Percentiles rank a stretch among this genome's conserved stretches.
Evolutionary conservation across 2,797 vertebrate species (phyloP).

Genomic region (Leptoclinus maculatus): DNA sequence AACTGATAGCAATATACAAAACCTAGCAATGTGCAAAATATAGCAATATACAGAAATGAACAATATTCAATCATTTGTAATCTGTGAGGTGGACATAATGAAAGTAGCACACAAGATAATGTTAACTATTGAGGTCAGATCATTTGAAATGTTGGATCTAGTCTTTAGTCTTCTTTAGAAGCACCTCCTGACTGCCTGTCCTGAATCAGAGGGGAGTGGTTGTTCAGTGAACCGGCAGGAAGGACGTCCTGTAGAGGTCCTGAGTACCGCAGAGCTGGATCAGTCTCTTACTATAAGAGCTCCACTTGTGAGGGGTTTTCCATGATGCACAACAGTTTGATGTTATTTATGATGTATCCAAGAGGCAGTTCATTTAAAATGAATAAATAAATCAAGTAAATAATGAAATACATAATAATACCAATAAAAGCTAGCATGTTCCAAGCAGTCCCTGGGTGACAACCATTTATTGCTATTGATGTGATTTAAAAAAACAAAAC

Average conservation of each 20-base stretch:
- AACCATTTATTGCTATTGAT: neutral
- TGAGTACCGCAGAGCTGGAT: neutral
- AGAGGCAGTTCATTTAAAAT: slow-evolving; percentile 1
- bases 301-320: neutral
- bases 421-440: neutral
- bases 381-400: neutral
- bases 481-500: neutral
- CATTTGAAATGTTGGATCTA: no score
- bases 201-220: neutral
- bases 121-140: no score
- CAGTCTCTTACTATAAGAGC: neutral
- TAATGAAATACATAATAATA: neutral
- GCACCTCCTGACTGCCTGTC: neutral
- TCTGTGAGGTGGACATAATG: no score
- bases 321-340: neutral
- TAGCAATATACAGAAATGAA: no score
- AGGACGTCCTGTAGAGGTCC: neutral
- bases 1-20: no score
- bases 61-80: no score
- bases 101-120: no score
- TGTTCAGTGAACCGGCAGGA: neutral
- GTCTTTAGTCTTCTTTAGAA: no score
- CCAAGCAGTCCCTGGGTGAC: neutral
- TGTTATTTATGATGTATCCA: neutral
- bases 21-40: no score